Percentiles rank a stretch among this genome's conserved stretches.
Evolutionary conservation across 2,113 vertebrate species (phyloP).

Genomic region (Catharus minimus): DNA sequence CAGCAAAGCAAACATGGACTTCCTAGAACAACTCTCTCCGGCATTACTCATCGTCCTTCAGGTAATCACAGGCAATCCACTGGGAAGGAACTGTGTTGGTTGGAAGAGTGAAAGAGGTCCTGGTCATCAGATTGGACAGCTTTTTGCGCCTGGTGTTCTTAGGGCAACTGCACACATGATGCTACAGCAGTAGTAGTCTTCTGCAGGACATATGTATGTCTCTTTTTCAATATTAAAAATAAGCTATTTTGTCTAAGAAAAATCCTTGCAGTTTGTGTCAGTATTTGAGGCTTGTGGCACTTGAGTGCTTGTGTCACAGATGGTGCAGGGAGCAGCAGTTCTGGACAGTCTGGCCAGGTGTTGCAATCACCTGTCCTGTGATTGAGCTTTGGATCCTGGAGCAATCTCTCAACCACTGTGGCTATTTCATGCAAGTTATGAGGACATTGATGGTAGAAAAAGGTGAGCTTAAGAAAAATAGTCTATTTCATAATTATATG

Average conservation of each 20-base stretch:
- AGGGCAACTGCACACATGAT: not conserved
- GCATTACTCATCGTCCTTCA: accelerated
- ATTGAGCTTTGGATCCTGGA: not conserved
- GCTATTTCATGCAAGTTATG: not conserved
- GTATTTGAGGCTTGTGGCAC: not conserved
- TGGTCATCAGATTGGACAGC: not conserved
- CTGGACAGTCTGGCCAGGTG: not conserved
- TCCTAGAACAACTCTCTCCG: not conserved
- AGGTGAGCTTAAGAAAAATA: not conserved
- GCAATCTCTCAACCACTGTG: not conserved
- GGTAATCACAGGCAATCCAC: not conserved
- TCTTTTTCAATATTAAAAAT: not conserved
- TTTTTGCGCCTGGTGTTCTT: not conserved
- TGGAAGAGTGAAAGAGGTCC: not conserved
- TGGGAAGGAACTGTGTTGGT: not conserved
- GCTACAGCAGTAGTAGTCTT: not conserved
- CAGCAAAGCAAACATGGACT: not conserved
- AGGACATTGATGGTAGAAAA: not conserved
- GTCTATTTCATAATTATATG: not conserved
- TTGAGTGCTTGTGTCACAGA: not conserved
- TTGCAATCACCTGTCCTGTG: not conserved
- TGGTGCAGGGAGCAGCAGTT: not conserved
- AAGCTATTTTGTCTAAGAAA: not conserved
- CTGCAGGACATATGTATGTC: accelerated
- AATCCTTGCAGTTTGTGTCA: not conserved